phyloP scores from a whole-genome alignment of 2,113 vertebrate genomes.

The Gopherus flavomarginatus region DNA sequence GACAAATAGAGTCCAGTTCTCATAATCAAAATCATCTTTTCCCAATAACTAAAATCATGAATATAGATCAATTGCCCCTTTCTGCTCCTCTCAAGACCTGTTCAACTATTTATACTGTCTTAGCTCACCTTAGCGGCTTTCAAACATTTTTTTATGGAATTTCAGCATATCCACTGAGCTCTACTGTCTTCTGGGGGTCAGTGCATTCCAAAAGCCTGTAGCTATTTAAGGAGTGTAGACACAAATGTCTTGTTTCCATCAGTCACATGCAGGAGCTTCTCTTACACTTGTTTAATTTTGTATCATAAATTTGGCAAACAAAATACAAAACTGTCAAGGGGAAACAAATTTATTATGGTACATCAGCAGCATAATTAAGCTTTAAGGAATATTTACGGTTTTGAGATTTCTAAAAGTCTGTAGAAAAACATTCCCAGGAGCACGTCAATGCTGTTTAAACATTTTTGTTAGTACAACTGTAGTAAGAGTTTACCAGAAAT shows the following conservation, averaged over 20 bases:
- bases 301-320: not conserved
- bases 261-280: not conserved
- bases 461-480: not conserved
- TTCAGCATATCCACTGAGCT: too few relatives aligned
- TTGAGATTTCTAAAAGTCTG: not conserved
- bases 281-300: not conserved
- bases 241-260: not conserved
- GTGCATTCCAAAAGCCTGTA: not conserved
- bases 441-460: not conserved
- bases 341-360: not conserved
- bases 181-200: not conserved
- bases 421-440: not conserved
- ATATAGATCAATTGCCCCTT: not conserved
- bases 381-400: not conserved
- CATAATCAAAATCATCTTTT: not conserved
- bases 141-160: not conserved
- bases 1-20: not conserved
- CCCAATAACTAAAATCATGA: not conserved
- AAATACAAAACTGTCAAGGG: not conserved
- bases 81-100: not conserved
- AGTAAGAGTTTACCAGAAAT: not conserved
- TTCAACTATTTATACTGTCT: not conserved
- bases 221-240: not conserved
- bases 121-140: not conserved
- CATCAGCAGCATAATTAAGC: not conserved